Percentiles rank a stretch among this genome's conserved stretches.
Conservation (phyloP, 2,797 vertebrate genomes). For the Percopsis omiscomaycus region DNA sequence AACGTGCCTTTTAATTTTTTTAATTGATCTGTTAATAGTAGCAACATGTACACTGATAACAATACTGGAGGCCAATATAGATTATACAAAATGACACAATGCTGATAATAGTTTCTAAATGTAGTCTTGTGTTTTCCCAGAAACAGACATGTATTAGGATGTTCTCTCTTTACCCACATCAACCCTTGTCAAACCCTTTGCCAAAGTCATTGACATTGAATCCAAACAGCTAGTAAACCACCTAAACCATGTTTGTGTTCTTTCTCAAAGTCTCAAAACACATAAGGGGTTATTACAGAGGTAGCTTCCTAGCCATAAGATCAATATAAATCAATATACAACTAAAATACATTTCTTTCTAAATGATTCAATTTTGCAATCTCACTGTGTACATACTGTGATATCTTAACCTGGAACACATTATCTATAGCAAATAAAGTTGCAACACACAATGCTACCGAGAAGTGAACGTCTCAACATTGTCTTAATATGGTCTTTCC, state of each 20-base stretch:
- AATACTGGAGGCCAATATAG: no score
- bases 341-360: background rate
- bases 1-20: background rate
- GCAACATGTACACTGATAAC: no score
- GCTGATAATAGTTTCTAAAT: no score
- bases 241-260: background rate
- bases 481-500: constrained; percentile 83
- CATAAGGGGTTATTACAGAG: background rate
- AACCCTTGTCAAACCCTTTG: constrained; percentile 5
- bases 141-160: constrained; percentile 25
- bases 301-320: background rate
- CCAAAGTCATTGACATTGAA: constrained; percentile 19
- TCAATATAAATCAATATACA: constrained; percentile 3
- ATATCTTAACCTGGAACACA: constrained; percentile 52
- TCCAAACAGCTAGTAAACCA: constrained; percentile 1
- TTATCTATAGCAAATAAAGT: constrained; percentile 74
- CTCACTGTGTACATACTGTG: constrained; percentile 55
- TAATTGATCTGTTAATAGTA: background rate
- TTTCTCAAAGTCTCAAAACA: background rate
- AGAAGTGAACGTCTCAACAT: constrained; percentile 67
- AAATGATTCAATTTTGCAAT: constrained; percentile 27
- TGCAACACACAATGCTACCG: constrained; percentile 66
- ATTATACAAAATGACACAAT: no score
- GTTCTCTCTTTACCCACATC: background rate
- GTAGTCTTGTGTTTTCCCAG: background rate